Conservation (phyloP, 2,888 invertebrate species). For the Zygothrica quintamaculata region DNA sequence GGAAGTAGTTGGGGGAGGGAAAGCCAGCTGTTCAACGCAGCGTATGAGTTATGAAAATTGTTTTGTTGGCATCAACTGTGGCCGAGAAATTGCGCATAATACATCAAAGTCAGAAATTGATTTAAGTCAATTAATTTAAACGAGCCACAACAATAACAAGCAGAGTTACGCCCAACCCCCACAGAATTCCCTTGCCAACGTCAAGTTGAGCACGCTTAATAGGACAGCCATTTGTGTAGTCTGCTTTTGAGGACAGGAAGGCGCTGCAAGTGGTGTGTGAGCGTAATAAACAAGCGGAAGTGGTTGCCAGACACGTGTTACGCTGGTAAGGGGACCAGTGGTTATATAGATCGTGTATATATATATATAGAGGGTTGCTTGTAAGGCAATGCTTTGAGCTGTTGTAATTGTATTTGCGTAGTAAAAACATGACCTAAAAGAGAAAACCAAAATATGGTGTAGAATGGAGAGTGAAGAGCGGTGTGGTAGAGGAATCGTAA, state of each 20-base stretch:
- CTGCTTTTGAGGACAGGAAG: slow-evolving; percentile 34
- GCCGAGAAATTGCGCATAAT: slow-evolving; percentile 62
- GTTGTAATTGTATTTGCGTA: slow-evolving; percentile 55
- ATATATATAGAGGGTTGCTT: slow-evolving; percentile 47
- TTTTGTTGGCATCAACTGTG: slow-evolving; percentile 65
- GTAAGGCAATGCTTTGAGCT: slow-evolving; percentile 5
- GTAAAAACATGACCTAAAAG: slow-evolving; percentile 22
- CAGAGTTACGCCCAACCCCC: slow-evolving; percentile 14
- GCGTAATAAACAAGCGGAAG: slow-evolving; percentile 76
- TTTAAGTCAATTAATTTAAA: slow-evolving; percentile 81
- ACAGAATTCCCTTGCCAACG: background rate
- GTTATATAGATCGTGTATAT: too few species aligned
- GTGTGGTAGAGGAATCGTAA: slow-evolving; percentile 23
- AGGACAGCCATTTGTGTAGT: slow-evolving; percentile 36
- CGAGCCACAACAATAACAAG: slow-evolving; percentile 54
- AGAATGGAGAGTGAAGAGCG: background rate
- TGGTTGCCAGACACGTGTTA: slow-evolving; percentile 70
- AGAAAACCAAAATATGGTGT: background rate
- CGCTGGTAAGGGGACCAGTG: slow-evolving; percentile 4
- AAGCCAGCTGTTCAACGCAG: slow-evolving; percentile 41
- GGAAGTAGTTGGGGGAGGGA: too few species aligned
- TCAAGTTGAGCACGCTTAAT: slow-evolving; percentile 17
- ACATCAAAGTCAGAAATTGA: slow-evolving; percentile 82
- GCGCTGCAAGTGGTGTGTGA: slow-evolving; percentile 23
- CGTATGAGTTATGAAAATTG: slow-evolving; percentile 76